Evolutionary conservation across 2,888 invertebrate genomes (phyloP).

Genomic region (Magallana nippona): DNA sequence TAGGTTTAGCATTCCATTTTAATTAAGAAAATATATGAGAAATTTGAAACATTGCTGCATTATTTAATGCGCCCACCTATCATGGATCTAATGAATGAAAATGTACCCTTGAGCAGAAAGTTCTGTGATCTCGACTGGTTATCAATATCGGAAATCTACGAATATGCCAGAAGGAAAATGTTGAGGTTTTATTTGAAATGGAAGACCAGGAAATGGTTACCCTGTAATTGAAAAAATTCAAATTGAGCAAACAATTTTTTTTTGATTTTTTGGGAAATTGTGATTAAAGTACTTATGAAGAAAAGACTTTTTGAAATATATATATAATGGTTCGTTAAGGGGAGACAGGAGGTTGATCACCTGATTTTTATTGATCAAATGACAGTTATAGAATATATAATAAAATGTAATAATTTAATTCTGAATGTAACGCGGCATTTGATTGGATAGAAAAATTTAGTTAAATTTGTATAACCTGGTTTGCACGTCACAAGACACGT

Average conservation of each 20-base stretch:
- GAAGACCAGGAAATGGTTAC: neutral
- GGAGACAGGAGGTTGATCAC: too few relatives aligned
- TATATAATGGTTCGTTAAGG: too few relatives aligned
- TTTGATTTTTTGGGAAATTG: neutral
- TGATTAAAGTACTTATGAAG: too few relatives aligned
- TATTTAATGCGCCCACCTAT: neutral
- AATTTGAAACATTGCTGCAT: neutral
- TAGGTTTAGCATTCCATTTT: constrained; percentile 2
- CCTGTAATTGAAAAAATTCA: neutral
- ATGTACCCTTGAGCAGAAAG: neutral
- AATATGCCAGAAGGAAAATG: neutral
- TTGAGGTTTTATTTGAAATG: constrained; percentile 15
- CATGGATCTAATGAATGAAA: constrained; percentile 17
- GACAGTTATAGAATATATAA: too few relatives aligned
- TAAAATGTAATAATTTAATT: too few relatives aligned
- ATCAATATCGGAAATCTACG: neutral
- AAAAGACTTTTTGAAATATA: too few relatives aligned
- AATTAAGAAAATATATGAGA: neutral
- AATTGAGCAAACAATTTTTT: neutral
- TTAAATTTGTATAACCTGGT: too few relatives aligned
- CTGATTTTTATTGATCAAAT: too few relatives aligned
- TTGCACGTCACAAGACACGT: too few relatives aligned
- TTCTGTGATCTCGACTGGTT: neutral
- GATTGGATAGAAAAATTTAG: too few relatives aligned
- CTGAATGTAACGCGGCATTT: too few relatives aligned